Evolutionary conservation across 2,797 vertebrate genomes (phyloP).

Genomic region (Mus spretus): DNA sequence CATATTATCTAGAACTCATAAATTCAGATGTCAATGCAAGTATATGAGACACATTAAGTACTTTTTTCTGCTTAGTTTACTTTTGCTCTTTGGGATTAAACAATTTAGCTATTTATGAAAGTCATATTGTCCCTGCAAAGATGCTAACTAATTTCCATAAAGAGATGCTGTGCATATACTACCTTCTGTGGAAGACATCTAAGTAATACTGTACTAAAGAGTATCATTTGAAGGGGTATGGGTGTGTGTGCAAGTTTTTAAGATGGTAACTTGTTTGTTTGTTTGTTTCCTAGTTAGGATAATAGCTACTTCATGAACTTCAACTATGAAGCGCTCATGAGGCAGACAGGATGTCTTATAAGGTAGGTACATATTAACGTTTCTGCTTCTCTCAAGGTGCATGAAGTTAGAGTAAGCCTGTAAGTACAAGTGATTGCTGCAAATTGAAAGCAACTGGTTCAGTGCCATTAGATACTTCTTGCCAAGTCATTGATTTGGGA

Average conservation of each 20-base stretch:
- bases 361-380: neutral
- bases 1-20: neutral
- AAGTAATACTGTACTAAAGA: conserved; percentile 15
- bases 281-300: neutral
- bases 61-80: neutral
- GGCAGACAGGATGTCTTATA: neutral
- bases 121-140: neutral
- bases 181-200: neutral
- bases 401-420: neutral
- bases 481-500: neutral
- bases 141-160: neutral
- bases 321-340: neutral
- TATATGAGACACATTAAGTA: neutral
- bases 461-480: neutral
- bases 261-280: conserved; percentile 15
- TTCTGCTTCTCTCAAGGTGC: neutral
- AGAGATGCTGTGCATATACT: neutral
- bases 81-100: neutral
- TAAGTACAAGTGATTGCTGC: neutral
- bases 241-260: conserved; percentile 24
- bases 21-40: neutral
- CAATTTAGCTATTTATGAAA: neutral
- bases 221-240: neutral
- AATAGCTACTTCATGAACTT: neutral
- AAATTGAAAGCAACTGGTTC: neutral